phyloP scores from a whole-genome alignment of 2,888 invertebrate species.

The Dusona sp. region DNA sequence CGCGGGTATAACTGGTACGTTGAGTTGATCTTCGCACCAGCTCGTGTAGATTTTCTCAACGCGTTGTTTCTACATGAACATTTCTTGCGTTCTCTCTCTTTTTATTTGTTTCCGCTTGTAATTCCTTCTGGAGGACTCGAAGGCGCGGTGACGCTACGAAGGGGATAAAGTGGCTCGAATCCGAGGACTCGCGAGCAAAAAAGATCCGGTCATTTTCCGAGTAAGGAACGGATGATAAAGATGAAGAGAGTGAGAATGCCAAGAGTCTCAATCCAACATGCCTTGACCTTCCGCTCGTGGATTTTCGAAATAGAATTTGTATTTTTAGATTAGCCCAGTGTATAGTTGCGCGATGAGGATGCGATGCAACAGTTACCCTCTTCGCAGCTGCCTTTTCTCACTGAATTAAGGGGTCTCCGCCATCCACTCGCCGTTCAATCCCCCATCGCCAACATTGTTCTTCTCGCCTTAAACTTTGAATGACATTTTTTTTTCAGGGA shows the following conservation, averaged over 20 bases:
- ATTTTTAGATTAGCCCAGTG: constrained; percentile 75
- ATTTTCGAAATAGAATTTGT: constrained; percentile 76
- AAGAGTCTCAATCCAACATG: constrained; percentile 73
- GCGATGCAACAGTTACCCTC: constrained; percentile 63
- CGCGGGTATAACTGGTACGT: neutral
- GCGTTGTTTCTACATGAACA: neutral
- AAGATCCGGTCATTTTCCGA: neutral
- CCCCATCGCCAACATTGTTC: neutral
- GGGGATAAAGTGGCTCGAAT: neutral
- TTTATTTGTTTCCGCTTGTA: neutral
- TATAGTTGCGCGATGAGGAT: constrained; percentile 22
- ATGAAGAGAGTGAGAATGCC: constrained; percentile 49
- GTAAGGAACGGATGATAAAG: constrained; percentile 16
- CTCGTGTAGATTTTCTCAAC: neutral
- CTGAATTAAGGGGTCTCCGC: constrained; percentile 33
- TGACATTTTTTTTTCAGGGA: too few relatives aligned
- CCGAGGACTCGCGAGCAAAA: constrained; percentile 4
- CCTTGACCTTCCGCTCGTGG: constrained; percentile 79
- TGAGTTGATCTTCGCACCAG: neutral
- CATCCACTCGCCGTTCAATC: neutral
- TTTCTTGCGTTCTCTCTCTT: neutral
- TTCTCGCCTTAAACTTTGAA: neutral
- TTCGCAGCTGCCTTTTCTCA: constrained; percentile 44
- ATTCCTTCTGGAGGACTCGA: neutral
- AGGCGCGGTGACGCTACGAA: neutral